Percentiles rank a stretch among this genome's conserved stretches.
Evolutionary conservation across 2,113 vertebrate species (phyloP).

Genomic region (Cynopterus brachyotis): DNA sequence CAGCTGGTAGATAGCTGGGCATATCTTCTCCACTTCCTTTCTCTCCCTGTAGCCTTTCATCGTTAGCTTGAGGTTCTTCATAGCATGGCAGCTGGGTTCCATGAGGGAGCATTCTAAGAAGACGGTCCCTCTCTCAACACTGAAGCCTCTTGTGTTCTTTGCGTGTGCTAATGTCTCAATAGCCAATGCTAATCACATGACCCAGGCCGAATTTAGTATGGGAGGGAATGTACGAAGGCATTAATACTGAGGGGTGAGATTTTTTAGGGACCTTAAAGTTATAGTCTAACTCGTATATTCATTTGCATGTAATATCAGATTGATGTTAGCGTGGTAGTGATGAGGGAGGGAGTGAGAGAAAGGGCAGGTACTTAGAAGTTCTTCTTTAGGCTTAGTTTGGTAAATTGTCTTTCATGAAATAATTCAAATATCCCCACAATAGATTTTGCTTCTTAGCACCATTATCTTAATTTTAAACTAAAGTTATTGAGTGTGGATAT

Average conservation of each 20-base stretch:
- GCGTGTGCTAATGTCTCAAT: background rate
- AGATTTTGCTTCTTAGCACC: background rate
- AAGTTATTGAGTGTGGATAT: background rate
- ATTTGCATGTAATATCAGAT: background rate
- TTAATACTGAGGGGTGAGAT: background rate
- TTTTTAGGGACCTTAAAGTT: background rate
- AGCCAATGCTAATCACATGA: background rate
- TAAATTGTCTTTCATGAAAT: background rate
- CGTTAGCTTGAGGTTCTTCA: background rate
- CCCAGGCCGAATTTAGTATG: background rate
- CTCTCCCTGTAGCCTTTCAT: background rate
- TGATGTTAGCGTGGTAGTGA: background rate
- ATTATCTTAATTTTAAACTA: constrained; percentile 38
- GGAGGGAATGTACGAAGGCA: background rate
- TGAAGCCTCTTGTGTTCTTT: background rate
- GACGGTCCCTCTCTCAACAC: background rate
- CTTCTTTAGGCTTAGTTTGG: background rate
- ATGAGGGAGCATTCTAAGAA: background rate
- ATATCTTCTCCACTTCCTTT: background rate
- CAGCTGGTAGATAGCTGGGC: background rate
- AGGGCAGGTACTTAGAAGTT: background rate
- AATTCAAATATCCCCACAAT: background rate
- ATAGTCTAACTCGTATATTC: background rate
- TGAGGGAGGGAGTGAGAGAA: background rate
- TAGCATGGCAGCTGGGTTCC: background rate